Conservation (phyloP, 2,797 vertebrate species). For the Sebastes elongatus region DNA sequence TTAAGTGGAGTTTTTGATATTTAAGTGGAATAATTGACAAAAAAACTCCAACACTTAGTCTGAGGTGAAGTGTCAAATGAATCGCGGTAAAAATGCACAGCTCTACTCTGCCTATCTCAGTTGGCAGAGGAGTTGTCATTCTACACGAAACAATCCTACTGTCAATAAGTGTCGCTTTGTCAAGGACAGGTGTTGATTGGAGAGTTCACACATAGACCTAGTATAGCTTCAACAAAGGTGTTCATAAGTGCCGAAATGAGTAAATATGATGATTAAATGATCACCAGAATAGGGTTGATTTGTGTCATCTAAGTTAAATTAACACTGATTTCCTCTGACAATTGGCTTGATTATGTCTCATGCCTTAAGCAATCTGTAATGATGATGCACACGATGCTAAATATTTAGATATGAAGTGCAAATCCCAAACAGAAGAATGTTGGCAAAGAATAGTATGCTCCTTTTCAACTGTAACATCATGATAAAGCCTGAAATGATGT, state of each 20-base stretch:
- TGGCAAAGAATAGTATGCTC: not conserved
- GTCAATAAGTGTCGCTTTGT: conserved; percentile 39
- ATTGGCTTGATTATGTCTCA: not conserved
- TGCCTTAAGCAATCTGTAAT: not conserved
- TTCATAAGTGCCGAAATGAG: conserved; percentile 17
- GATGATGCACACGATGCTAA: not conserved
- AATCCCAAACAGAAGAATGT: not conserved
- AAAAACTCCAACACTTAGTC: not conserved
- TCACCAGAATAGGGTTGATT: not conserved
- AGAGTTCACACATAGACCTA: conserved; percentile 17
- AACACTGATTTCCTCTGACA: not conserved
- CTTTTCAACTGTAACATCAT: not conserved
- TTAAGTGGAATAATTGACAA: not conserved
- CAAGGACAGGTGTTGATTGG: conserved; percentile 54
- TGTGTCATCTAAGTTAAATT: not conserved
- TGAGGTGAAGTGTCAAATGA: not conserved
- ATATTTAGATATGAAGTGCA: not conserved
- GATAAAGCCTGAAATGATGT: not conserved
- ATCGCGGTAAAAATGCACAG: not conserved
- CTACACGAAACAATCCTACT: not conserved
- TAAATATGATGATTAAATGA: not conserved
- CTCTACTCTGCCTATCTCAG: not conserved
- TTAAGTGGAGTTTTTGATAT: accelerated
- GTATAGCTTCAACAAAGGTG: not conserved
- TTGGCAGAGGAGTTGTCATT: conserved; percentile 24